Percentiles rank a stretch among this genome's conserved stretches.
phyloP scores from a whole-genome alignment of 2,113 vertebrate genomes.

The Chlorodrepanis virens region DNA sequence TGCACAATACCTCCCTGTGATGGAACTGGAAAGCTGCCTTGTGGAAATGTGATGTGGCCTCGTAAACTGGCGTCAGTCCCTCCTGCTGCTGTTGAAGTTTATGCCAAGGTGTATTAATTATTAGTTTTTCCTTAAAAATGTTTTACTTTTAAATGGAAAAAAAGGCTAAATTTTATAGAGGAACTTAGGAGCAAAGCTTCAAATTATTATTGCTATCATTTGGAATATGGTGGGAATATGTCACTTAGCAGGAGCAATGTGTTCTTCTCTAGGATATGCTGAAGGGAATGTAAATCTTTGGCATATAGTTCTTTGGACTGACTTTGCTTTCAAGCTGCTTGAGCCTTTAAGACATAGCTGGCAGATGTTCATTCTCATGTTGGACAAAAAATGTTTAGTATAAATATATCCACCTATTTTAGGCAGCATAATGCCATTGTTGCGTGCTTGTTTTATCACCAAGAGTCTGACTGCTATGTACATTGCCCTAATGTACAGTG shows the following conservation, averaged over 20 bases:
- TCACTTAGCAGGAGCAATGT: neutral
- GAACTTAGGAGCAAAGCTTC: neutral
- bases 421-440: neutral
- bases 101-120: neutral
- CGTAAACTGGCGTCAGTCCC: neutral
- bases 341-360: neutral
- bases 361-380: neutral
- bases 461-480: neutral
- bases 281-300: neutral
- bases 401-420: slow-evolving; percentile 12
- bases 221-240: neutral
- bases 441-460: neutral
- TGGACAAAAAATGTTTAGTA: neutral
- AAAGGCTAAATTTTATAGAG: neutral
- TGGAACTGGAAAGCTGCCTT: neutral
- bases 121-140: neutral
- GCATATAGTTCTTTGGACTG: neutral
- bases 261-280: neutral
- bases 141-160: neutral
- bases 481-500: neutral
- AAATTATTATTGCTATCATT: neutral
- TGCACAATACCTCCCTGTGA: neutral
- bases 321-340: neutral
- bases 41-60: neutral
- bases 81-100: neutral